Percentiles rank a stretch among this genome's conserved stretches.
These are phyloP conservation scores for Mirounga angustirostris DNA, from an alignment of 2,113 vertebrate genomes.

Conservation along the genomic window DNA sequence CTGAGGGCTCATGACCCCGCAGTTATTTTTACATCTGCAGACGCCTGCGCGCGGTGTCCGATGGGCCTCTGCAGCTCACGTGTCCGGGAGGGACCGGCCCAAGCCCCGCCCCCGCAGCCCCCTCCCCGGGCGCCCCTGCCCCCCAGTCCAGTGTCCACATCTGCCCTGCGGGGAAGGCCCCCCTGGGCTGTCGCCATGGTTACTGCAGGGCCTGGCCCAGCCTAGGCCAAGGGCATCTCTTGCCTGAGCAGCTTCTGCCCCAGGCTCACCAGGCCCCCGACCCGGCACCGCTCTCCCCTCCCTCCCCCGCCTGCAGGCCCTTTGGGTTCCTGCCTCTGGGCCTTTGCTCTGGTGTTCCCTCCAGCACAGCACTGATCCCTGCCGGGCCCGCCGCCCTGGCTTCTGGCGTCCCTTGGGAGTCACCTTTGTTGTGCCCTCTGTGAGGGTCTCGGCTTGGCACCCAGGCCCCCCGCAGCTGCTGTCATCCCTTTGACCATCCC, in stretches of 20 bases:
- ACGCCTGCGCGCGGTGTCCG: background rate
- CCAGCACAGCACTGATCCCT: background rate
- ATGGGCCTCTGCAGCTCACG: background rate
- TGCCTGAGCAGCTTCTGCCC: background rate
- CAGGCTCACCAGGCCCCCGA: background rate
- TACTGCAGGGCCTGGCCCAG: background rate
- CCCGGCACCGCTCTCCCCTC: no score
- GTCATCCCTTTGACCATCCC: background rate
- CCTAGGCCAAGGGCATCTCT: background rate
- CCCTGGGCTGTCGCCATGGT: rapidly evolving
- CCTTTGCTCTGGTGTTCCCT: background rate
- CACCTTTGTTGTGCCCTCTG: background rate
- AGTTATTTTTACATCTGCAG: conserved; percentile 68
- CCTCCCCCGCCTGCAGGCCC: rapidly evolving
- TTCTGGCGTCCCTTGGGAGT: background rate
- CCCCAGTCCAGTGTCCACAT: rapidly evolving
- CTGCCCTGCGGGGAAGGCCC: background rate
- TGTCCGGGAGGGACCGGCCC: background rate
- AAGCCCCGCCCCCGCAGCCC: rapidly evolving
- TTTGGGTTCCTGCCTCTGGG: background rate
- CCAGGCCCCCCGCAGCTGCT: background rate
- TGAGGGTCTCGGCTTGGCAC: background rate
- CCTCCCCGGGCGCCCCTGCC: background rate
- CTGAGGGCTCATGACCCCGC: conserved; percentile 42
- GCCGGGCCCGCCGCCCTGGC: background rate